Conservation (phyloP, 1,140 invertebrate species). For the Drosophila oshimai region DNA sequence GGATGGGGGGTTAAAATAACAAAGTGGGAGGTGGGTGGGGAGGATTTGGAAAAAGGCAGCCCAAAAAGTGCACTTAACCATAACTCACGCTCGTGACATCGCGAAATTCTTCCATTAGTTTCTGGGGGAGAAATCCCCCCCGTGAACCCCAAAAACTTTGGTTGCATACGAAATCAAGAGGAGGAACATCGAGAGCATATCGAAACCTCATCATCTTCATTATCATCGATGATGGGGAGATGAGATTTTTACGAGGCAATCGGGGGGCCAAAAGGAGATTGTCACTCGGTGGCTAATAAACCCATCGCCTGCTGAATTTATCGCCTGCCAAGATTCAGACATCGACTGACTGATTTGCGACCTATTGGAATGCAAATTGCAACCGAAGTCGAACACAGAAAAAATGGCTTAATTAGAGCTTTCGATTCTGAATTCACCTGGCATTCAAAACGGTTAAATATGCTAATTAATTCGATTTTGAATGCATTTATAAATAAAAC, state of each 20-base stretch:
- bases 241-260: slow-evolving; percentile 54
- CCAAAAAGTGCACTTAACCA: slow-evolving; percentile 77
- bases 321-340: slow-evolving; percentile 47
- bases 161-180: slow-evolving; percentile 70
- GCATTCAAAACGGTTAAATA: slow-evolving; percentile 15
- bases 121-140: background rate
- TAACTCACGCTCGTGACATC: slow-evolving; percentile 73
- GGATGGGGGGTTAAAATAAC: background rate
- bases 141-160: background rate
- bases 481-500: background rate
- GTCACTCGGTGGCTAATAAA: slow-evolving; percentile 62
- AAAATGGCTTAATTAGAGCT: slow-evolving; percentile 45
- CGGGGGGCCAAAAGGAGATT: background rate
- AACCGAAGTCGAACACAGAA: slow-evolving; percentile 3
- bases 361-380: slow-evolving; percentile 43
- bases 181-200: slow-evolving; percentile 47
- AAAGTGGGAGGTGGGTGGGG: background rate
- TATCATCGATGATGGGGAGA: slow-evolving; percentile 57
- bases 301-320: slow-evolving; percentile 55
- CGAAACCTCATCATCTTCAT: slow-evolving; percentile 28
- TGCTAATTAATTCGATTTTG: slow-evolving; percentile 31
- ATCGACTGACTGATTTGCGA: slow-evolving; percentile 13
- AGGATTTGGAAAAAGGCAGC: background rate
- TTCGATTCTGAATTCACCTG: slow-evolving; percentile 26
- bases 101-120: slow-evolving; percentile 68